These are phyloP conservation scores for Ips nitidus DNA, from an alignment of 1,140 invertebrate genomes.

Conservation along the genomic window DNA sequence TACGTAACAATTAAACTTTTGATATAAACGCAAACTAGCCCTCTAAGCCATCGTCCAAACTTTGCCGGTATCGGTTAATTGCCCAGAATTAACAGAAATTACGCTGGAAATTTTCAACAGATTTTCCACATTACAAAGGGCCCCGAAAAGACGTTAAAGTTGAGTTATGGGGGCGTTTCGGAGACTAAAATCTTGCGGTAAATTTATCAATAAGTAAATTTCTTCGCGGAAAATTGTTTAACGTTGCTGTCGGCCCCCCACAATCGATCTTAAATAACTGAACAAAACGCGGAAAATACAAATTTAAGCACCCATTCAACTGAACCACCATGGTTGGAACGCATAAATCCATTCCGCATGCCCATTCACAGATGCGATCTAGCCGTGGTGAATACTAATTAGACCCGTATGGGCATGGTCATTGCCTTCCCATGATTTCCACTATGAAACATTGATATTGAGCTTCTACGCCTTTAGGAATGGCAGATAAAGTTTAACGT, in stretches of 20 bases:
- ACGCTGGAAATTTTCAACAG: constrained; percentile 17
- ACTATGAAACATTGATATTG: too few relatives aligned
- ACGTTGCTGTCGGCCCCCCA: not conserved
- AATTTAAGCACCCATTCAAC: constrained; percentile 21
- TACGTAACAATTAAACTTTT: constrained; percentile 28
- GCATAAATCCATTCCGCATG: constrained; percentile 6
- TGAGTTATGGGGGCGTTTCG: not conserved
- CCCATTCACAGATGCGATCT: constrained; percentile 16
- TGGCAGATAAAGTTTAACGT: not conserved
- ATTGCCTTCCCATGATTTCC: not conserved
- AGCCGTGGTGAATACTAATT: constrained; percentile 16
- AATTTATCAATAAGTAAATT: not conserved
- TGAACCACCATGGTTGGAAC: constrained; percentile 6
- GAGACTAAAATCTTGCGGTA: not conserved
- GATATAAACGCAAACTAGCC: constrained; percentile 29
- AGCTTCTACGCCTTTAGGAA: too few relatives aligned
- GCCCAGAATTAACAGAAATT: constrained; percentile 26
- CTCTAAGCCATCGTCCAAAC: constrained; percentile 10
- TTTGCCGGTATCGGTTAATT: constrained; percentile 25
- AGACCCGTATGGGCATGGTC: constrained; percentile 8
- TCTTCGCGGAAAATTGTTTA: too few relatives aligned
- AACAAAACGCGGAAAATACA: constrained; percentile 17
- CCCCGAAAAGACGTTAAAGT: constrained; percentile 4
- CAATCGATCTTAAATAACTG: constrained; percentile 15
- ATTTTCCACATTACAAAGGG: constrained; percentile 18